A percentile compares a stretch with the other conserved stretches of the same genome.
phyloP scores from a whole-genome alignment of 2,113 vertebrate genomes.

The Anolis carolinensis region DNA sequence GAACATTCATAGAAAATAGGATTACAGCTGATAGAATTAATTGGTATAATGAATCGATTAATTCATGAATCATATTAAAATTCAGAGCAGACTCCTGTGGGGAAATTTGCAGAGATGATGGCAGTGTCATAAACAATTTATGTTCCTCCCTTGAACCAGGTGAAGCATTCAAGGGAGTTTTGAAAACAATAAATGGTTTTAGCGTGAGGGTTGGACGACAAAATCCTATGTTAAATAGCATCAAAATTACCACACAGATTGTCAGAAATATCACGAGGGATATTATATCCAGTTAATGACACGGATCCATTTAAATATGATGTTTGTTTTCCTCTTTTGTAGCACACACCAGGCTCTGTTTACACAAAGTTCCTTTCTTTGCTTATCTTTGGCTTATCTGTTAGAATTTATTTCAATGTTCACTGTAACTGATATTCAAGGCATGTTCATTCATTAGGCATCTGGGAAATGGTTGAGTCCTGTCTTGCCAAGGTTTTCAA shows the following conservation, averaged over 20 bases:
- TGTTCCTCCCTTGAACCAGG: constrained; percentile 1
- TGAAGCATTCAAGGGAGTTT: constrained; percentile 4
- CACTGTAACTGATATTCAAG: not conserved
- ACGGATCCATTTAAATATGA: not conserved
- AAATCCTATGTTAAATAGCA: not conserved
- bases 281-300: constrained; percentile 15
- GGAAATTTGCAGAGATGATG: constrained; percentile 18
- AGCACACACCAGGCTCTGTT: rapidly evolving
- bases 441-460: not conserved
- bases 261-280: not conserved
- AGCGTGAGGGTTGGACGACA: not conserved
- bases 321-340: not conserved
- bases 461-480: not conserved
- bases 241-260: not conserved
- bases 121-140: constrained; percentile 36
- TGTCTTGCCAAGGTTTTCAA: not conserved
- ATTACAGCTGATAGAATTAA: constrained; percentile 34
- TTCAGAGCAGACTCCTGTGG: constrained; percentile 5
- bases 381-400: not conserved
- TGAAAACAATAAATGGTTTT: constrained; percentile 29
- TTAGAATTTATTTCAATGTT: not conserved
- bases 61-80: constrained; percentile 40
- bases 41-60: constrained; percentile 39
- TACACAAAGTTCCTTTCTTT: not conserved
- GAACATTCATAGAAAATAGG: not conserved